A percentile compares a stretch with the other conserved stretches of the same genome.
Evolutionary conservation across 2,113 vertebrate species (phyloP).

Genomic region (Acrocephalus kingi): DNA sequence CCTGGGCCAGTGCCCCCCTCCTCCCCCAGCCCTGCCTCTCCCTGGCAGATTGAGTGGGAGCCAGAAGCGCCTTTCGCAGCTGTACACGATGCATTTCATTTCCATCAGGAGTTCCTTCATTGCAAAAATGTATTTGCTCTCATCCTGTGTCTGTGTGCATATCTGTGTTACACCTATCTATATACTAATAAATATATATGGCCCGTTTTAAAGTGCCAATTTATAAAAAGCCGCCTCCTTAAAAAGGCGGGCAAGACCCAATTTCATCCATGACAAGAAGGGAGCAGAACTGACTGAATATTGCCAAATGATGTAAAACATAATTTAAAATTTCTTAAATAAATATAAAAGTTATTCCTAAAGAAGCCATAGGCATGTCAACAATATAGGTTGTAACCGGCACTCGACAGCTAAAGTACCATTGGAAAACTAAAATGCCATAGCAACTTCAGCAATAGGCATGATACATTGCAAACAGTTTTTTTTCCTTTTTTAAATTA

Average conservation of each 20-base stretch:
- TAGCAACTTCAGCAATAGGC: constrained; percentile 70
- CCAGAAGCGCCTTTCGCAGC: not conserved
- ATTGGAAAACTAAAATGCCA: constrained; percentile 71
- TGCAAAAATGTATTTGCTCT: constrained; percentile 32
- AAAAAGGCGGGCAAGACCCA: constrained; percentile 73
- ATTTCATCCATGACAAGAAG: constrained; percentile 80
- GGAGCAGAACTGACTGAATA: constrained; percentile 81
- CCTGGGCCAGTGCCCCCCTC: no score
- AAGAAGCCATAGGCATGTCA: constrained; percentile 79
- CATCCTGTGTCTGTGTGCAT: constrained; percentile 55
- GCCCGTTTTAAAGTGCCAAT: constrained; percentile 82
- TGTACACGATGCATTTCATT: not conserved
- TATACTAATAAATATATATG: constrained; percentile 66
- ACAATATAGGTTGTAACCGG: constrained; percentile 76
- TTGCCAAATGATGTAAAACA: constrained; percentile 79
- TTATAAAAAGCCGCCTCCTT: constrained; percentile 67
- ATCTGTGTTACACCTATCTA: not conserved
- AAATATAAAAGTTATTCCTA: constrained; percentile 86
- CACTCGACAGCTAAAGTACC: constrained; percentile 79
- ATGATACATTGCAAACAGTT: constrained; percentile 65
- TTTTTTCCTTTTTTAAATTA: constrained; percentile 50
- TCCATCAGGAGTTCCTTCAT: constrained; percentile 69
- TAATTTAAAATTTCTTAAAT: constrained; percentile 87
- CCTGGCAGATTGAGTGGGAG: not conserved
- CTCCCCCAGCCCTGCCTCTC: not conserved